A percentile compares a stretch with the other conserved stretches of the same genome.
Evolutionary conservation across 2,888 invertebrate species (phyloP).

Genomic region (Drosophila siamana): DNA sequence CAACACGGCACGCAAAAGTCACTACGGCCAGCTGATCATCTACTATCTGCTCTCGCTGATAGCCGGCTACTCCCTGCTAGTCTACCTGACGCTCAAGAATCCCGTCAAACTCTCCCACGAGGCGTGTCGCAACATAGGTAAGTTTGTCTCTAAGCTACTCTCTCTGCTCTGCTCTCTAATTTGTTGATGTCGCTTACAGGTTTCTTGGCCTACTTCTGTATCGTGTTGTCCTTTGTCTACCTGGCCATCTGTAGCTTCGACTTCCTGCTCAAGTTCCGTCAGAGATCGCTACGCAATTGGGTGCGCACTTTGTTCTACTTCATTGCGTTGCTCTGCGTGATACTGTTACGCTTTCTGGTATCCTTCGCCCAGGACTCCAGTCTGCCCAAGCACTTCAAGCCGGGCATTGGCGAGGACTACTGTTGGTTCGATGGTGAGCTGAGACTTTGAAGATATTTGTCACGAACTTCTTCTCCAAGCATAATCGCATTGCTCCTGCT

Average conservation of each 20-base stretch:
- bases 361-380: conserved; percentile 76
- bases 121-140: conserved; percentile 76
- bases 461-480: too few species aligned
- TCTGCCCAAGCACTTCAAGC: conserved; percentile 69
- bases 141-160: background rate
- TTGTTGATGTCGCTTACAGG: conserved; percentile 40
- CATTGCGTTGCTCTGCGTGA: conserved; percentile 51
- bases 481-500: background rate
- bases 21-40: conserved; percentile 76
- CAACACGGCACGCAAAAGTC: conserved; percentile 73
- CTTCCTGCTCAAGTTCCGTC: conserved; percentile 71
- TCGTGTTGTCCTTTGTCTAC: conserved; percentile 76
- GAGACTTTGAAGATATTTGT: background rate
- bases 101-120: conserved; percentile 74
- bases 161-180: background rate
- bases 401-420: conserved; percentile 79
- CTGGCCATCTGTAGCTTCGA: conserved; percentile 76
- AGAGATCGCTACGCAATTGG: conserved; percentile 65
- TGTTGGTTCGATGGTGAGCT: conserved; percentile 79
- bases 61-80: conserved; percentile 67
- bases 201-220: conserved; percentile 77
- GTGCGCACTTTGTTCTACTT: conserved; percentile 64
- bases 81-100: conserved; percentile 77
- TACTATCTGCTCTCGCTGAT: conserved; percentile 71
- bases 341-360: conserved; percentile 65